Conservation (phyloP, 30 jellyfish, hydroid and myxozoan genomes). For the Catostylus mosaicus region DNA sequence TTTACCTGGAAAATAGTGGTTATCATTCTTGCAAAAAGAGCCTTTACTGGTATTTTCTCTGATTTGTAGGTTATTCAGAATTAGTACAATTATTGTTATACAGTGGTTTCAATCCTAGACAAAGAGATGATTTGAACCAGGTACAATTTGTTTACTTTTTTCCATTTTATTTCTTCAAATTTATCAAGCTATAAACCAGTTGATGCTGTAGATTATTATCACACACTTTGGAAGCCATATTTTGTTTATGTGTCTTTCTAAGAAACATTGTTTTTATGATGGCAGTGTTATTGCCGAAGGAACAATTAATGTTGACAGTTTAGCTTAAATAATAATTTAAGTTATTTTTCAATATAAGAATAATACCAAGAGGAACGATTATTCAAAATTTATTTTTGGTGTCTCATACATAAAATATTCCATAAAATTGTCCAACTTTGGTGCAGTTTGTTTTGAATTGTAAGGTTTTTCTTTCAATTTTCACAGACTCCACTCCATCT, state of each 20-base stretch:
- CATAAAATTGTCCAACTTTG: neutral
- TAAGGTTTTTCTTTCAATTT: neutral
- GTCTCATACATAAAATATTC: neutral
- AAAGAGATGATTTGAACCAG: constrained; percentile 94
- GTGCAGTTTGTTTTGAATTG: neutral
- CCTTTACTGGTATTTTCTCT: neutral
- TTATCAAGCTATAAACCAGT: too few species aligned
- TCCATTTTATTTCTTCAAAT: too few species aligned
- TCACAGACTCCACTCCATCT: constrained; percentile 96
- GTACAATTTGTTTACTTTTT: constrained; percentile 21
- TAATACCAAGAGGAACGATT: too few species aligned
- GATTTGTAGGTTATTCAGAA: constrained; percentile 72
- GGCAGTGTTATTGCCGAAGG: too few species aligned
- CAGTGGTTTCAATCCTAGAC: constrained; percentile 85
- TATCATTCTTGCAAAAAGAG: neutral
- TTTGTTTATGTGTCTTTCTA: too few species aligned
- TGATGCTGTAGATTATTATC: too few species aligned
- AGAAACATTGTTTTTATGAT: too few species aligned
- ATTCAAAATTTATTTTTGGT: neutral
- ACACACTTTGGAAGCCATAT: too few species aligned
- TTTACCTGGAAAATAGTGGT: too few species aligned
- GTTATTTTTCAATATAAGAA: too few species aligned
- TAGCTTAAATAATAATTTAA: too few species aligned
- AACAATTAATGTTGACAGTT: too few species aligned
- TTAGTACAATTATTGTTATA: constrained; percentile 85